A percentile compares a stretch with the other conserved stretches of the same genome.
Evolutionary conservation across 2,113 vertebrate species (phyloP).

Genomic region (Notarius lentiginosus): DNA sequence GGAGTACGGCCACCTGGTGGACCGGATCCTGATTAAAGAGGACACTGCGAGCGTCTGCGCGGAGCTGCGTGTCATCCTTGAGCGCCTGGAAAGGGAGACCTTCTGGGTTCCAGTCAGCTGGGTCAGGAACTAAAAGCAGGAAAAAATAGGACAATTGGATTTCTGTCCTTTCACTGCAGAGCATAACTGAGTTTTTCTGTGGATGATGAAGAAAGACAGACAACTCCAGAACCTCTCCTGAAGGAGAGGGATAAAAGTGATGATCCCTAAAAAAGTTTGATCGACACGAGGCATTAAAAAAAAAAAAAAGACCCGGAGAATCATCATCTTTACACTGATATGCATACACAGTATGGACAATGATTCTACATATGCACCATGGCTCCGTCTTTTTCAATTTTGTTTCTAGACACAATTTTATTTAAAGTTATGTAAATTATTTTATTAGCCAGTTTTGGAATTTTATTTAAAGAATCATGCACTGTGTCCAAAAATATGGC

Average conservation of each 20-base stretch:
- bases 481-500: not conserved
- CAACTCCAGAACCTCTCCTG: not conserved
- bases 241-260: not conserved
- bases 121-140: slow-evolving; percentile 77
- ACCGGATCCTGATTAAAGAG: slow-evolving; percentile 84
- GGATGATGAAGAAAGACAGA: not conserved
- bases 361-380: slow-evolving; percentile 11
- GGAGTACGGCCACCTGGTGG: slow-evolving; percentile 88
- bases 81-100: slow-evolving; percentile 82
- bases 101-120: slow-evolving; percentile 89
- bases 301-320: not conserved
- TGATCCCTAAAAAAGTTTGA: not conserved
- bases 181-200: not conserved
- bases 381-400: not conserved
- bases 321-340: not conserved
- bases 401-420: not conserved
- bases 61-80: slow-evolving; percentile 81
- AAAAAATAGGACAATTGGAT: not conserved
- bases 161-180: not conserved
- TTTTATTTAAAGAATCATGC: not conserved
- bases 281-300: not conserved
- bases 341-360: slow-evolving; percentile 8
- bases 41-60: slow-evolving; percentile 81
- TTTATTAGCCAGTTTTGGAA: not conserved
- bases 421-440: slow-evolving; percentile 28